Conservation (phyloP, 30 jellyfish, hydroid and myxozoan species). For the Nemopilema nomurai region DNA sequence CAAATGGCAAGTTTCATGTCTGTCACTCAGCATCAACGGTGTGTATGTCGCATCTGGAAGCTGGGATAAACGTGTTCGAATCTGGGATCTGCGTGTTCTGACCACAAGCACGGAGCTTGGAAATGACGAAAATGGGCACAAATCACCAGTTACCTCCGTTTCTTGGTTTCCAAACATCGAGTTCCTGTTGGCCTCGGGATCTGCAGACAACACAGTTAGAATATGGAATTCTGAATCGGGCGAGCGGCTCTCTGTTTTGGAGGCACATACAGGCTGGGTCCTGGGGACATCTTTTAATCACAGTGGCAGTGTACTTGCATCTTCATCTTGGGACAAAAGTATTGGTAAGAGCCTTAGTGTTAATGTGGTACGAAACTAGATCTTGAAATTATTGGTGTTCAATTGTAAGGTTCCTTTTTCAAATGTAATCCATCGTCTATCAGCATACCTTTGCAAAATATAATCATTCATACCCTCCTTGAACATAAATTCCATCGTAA, state of each 20-base stretch:
- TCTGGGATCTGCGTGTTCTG: slow-evolving; percentile 84
- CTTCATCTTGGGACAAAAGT: slow-evolving; percentile 90
- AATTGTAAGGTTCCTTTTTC: too few relatives aligned
- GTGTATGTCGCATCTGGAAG: slow-evolving; percentile 86
- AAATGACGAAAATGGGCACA: slow-evolving; percentile 67
- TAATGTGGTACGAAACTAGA: not conserved
- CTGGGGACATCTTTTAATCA: slow-evolving; percentile 69
- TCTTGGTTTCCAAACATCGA: slow-evolving; percentile 91
- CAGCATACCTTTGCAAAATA: too few relatives aligned
- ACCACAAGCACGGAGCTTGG: slow-evolving; percentile 72
- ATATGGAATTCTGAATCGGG: slow-evolving; percentile 86
- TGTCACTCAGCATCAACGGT: slow-evolving; percentile 81
- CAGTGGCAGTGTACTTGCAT: slow-evolving; percentile 56
- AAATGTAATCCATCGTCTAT: too few relatives aligned
- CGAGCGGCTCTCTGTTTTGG: slow-evolving; percentile 71
- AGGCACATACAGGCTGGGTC: slow-evolving; percentile 84
- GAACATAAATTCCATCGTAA: too few relatives aligned
- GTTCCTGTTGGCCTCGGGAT: slow-evolving; percentile 77
- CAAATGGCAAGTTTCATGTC: slow-evolving; percentile 77
- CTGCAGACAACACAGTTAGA: slow-evolving; percentile 76
- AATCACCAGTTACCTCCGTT: slow-evolving; percentile 76
- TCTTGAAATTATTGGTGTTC: not conserved
- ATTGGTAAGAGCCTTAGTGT: slow-evolving; percentile 25
- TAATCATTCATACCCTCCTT: too few relatives aligned
- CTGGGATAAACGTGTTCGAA: slow-evolving; percentile 81